Evolutionary conservation across 1,140 invertebrate genomes (phyloP), one percentile per base, ranked within the genome.

Genomic region (Bombus cullumanus): DNA sequence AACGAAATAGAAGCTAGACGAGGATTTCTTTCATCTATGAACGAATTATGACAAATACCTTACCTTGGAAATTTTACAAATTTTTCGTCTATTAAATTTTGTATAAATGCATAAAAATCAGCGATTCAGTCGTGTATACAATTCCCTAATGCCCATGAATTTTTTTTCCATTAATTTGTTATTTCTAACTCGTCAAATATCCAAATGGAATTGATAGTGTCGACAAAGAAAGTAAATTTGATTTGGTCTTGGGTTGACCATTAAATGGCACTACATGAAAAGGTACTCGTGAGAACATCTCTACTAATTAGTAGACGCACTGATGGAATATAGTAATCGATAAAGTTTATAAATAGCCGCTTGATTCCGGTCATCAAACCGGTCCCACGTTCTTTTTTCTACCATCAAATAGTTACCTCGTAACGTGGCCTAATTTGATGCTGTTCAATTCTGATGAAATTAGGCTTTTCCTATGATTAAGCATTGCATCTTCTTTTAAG

Each of bases 221-320:
- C 10, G 75, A 78, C 37, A 82, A 88, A 59, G 69, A 47, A 57
- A 74, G 57, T 62, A 88, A 57, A 12, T 71, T 53, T 76, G 22
- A 72, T 43, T 41, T 43, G n/a, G n/a, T 53, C 47, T 53, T 18
- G 47, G 47, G 43, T n/a, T 39, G 41, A 28, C n/a, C 71, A 31
- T 73, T 73, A 43, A 13, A 1, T 28, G 28, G 1, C 28, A 15
- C 1, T n/a, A n/a, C 71, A 6, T 13, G 53, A 47, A 37, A 64
- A 59, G 31, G 68, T 34, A 41, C 57, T 72, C 57, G 72, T 37
- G 77, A 43, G 76, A 72, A 80, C 68, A 34, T 69, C 31, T 74
- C 77, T n/a, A 69, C 79, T 88, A 90, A 90, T 90, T 90, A 86
- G 80, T 85, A 85, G 76, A 73, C 72, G 78, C 74, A 68, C 81